Percentiles rank a stretch among this genome's conserved stretches.
Conservation (phyloP, 1,140 invertebrate species). For the Trichogramma pretiosum region DNA sequence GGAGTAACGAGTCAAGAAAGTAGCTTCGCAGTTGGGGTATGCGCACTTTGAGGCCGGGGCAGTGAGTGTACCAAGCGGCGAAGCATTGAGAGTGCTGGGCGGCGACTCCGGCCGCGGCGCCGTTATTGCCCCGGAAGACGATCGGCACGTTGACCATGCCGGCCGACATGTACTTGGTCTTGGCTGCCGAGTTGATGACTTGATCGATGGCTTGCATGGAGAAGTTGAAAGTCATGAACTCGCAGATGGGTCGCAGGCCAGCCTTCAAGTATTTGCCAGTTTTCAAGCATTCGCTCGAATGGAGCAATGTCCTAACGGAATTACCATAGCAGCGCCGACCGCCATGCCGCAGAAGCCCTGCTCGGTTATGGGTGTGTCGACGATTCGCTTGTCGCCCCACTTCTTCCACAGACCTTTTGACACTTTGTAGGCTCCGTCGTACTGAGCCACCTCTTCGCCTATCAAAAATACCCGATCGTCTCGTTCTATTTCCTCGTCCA, state of each 20-base stretch:
- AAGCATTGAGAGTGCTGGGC: slow-evolving; percentile 73
- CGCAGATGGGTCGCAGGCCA: slow-evolving; percentile 62
- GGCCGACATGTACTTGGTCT: slow-evolving; percentile 65
- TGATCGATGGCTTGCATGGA: slow-evolving; percentile 74
- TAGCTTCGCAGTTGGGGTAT: too few relatives aligned
- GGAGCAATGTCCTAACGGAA: too few relatives aligned
- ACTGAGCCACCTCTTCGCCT: slow-evolving; percentile 93
- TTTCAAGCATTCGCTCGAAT: too few relatives aligned
- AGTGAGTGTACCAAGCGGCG: slow-evolving; percentile 60
- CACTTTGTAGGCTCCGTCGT: slow-evolving; percentile 92
- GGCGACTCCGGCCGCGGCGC: slow-evolving; percentile 58
- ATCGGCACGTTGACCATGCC: slow-evolving; percentile 60
- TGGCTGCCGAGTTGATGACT: slow-evolving; percentile 65
- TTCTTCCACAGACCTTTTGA: slow-evolving; percentile 90
- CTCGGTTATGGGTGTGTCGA: slow-evolving; percentile 99
- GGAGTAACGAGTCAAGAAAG: too few relatives aligned
- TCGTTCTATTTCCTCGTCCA: slow-evolving; percentile 89
- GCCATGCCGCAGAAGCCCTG: slow-evolving; percentile 92
- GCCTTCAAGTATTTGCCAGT: slow-evolving; percentile 32
- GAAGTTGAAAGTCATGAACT: slow-evolving; percentile 78
- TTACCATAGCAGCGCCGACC: slow-evolving; percentile 84
- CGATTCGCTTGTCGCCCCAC: slow-evolving; percentile 89
- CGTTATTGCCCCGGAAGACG: slow-evolving; percentile 69
- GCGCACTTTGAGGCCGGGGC: slow-evolving; percentile 68
- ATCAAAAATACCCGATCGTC: slow-evolving; percentile 88